phyloP scores from a whole-genome alignment of 2,888 invertebrate species.

The Ypsolopha scabrella region DNA sequence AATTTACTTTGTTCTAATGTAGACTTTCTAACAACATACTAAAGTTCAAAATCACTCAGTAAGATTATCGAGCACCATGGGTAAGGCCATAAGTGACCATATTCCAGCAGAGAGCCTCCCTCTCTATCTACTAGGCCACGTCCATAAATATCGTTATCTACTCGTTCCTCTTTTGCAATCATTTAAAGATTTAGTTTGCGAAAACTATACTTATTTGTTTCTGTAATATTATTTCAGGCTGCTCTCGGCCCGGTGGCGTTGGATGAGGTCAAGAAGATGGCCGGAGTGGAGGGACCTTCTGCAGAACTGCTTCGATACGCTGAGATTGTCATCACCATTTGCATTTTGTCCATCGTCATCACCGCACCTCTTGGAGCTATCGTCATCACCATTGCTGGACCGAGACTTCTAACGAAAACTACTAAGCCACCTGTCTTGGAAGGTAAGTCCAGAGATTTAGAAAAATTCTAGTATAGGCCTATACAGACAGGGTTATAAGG shows the following conservation, averaged over 20 bases:
- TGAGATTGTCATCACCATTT: conserved; percentile 78
- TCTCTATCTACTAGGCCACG: no score
- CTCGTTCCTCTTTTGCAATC: background rate
- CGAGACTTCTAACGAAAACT: conserved; percentile 82
- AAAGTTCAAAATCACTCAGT: no score
- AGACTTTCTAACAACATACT: no score
- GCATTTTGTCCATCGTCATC: conserved; percentile 85
- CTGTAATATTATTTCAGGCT: conserved; percentile 62
- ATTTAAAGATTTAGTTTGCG: background rate
- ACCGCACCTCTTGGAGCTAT: conserved; percentile 89
- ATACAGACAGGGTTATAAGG: no score
- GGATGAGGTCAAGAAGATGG: conserved; percentile 68
- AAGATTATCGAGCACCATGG: no score
- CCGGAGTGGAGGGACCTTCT: conserved; percentile 28
- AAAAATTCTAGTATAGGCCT: background rate
- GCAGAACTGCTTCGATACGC: conserved; percentile 73
- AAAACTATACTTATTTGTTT: background rate
- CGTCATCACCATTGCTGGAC: conserved; percentile 83
- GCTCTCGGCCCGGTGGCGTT: conserved; percentile 84
- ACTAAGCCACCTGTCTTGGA: conserved; percentile 75
- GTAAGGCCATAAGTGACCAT: no score
- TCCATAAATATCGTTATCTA: no score
- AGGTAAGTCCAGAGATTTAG: conserved; percentile 43
- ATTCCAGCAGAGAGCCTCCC: no score
- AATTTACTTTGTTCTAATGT: no score